phyloP scores from a whole-genome alignment of 2,888 invertebrate species.

The Brachylomia viminalis region DNA sequence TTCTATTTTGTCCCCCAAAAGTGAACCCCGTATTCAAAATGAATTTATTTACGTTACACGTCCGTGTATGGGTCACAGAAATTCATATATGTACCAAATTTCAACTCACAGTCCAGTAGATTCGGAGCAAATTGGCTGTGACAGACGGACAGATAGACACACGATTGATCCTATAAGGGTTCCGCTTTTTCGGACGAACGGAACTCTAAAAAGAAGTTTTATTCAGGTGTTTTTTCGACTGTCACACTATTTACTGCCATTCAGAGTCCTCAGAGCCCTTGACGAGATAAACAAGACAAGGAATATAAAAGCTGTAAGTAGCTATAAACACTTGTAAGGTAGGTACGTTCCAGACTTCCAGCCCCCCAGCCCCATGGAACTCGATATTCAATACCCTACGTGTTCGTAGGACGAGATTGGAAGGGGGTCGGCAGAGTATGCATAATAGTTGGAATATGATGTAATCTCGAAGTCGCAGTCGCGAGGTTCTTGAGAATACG shows the following conservation, averaged over 20 bases:
- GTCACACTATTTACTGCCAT: slow-evolving; percentile 18
- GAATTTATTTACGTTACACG: too few relatives aligned
- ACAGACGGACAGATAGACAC: too few relatives aligned
- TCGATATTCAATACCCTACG: slow-evolving; percentile 59
- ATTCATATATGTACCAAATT: too few relatives aligned
- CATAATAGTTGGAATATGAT: slow-evolving; percentile 14
- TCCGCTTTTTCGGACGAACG: too few relatives aligned
- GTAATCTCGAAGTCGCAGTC: slow-evolving; percentile 22
- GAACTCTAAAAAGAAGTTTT: background rate
- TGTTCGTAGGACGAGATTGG: slow-evolving; percentile 40
- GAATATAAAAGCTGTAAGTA: slow-evolving; percentile 29
- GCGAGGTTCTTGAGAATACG: background rate
- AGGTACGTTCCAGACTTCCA: too few relatives aligned
- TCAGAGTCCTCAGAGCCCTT: slow-evolving; percentile 28
- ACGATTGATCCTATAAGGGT: too few relatives aligned
- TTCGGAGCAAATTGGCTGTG: too few relatives aligned
- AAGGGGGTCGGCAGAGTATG: slow-evolving; percentile 5
- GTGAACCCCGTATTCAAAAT: too few relatives aligned
- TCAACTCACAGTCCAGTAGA: too few relatives aligned
- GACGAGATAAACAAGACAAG: slow-evolving; percentile 46
- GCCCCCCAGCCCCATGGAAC: slow-evolving; percentile 9
- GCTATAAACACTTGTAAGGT: slow-evolving; percentile 43
- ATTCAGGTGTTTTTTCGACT: background rate
- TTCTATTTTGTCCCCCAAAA: too few relatives aligned
- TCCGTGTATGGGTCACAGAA: too few relatives aligned